Evolutionary conservation across 2,797 vertebrate species (phyloP).

Genomic region (Fringilla coelebs): DNA sequence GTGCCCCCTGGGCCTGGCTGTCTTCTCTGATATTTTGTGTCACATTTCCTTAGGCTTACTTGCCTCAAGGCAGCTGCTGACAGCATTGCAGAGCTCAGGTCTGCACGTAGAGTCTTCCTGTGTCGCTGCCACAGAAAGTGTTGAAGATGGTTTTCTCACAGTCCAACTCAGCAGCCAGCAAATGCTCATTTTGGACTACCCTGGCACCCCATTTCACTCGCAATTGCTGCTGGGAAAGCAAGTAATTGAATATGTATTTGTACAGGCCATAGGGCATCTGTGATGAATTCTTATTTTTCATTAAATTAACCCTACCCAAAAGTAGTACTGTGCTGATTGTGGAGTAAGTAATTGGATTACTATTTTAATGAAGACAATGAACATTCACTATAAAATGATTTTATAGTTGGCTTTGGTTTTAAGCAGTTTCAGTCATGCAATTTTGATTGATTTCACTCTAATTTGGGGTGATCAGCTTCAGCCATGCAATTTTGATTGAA

Average conservation of each 20-base stretch:
- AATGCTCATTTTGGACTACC: background rate
- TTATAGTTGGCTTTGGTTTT: background rate
- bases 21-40: slow-evolving; percentile 20
- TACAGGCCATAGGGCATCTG: background rate
- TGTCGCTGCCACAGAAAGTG: slow-evolving; percentile 25
- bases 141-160: slow-evolving; percentile 67
- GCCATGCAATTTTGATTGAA: background rate
- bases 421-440: background rate
- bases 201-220: background rate
- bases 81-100: slow-evolving; percentile 32
- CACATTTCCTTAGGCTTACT: slow-evolving; percentile 33
- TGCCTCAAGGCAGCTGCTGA: slow-evolving; percentile 48
- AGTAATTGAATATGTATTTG: background rate
- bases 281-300: background rate
- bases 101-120: slow-evolving; percentile 40
- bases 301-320: background rate
- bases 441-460: background rate
- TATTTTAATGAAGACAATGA: background rate
- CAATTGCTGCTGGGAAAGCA: slow-evolving; percentile 1
- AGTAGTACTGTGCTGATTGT: background rate
- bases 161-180: background rate
- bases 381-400: background rate
- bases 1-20: background rate
- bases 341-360: background rate
- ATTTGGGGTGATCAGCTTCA: background rate